These are phyloP conservation scores for Drosophila prosaltans DNA, from an alignment of 1,140 invertebrate species.

Conservation along the genomic window DNA sequence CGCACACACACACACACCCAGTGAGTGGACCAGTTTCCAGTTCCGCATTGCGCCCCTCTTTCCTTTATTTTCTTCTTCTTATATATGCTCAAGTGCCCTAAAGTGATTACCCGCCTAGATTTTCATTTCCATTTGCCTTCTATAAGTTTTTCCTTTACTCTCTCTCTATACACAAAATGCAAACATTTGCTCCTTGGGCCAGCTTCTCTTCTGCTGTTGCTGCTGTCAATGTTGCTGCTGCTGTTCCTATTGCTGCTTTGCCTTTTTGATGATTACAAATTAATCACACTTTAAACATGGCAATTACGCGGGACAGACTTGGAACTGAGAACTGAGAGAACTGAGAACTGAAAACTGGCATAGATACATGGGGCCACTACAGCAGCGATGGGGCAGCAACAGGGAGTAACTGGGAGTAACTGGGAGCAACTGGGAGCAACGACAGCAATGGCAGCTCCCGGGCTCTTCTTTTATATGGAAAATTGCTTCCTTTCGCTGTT, in stretches of 20 bases:
- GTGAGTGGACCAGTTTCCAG: slow-evolving; percentile 26
- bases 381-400: not conserved
- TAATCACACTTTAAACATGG: slow-evolving; percentile 82
- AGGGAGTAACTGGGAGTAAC: no score
- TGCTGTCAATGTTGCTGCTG: slow-evolving; percentile 22
- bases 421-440: not conserved
- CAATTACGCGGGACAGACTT: slow-evolving; percentile 69
- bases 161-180: slow-evolving; percentile 57
- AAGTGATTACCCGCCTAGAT: slow-evolving; percentile 55
- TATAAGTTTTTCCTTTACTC: slow-evolving; percentile 32
- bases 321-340: slow-evolving; percentile 26
- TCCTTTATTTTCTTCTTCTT: not conserved
- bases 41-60: slow-evolving; percentile 1
- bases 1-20: slow-evolving; percentile 40
- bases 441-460: slow-evolving; percentile 2
- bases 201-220: slow-evolving; percentile 24
- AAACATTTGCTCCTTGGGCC: slow-evolving; percentile 45
- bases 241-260: slow-evolving; percentile 47
- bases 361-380: slow-evolving; percentile 52
- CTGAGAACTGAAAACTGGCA: slow-evolving; percentile 42
- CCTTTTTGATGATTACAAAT: slow-evolving; percentile 81
- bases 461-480: slow-evolving; percentile 67
- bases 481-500: slow-evolving; percentile 81
- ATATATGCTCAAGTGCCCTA: slow-evolving; percentile 32
- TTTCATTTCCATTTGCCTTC: slow-evolving; percentile 28